phyloP scores from a whole-genome alignment of 30 jellyfish, hydroid and myxozoan species.

The Hydractinia symbiolongicarpus region DNA sequence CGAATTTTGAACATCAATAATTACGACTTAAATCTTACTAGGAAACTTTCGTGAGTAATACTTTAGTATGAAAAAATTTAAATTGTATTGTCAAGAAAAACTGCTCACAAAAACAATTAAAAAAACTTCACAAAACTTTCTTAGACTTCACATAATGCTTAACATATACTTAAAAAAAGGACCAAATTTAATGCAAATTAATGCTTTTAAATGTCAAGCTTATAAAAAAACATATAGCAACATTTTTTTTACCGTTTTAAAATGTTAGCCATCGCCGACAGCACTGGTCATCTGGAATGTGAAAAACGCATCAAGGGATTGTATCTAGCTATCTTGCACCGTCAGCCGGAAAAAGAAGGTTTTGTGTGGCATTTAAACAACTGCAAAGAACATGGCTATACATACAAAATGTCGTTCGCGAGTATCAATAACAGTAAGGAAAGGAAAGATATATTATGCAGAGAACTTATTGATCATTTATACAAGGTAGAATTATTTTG shows the following conservation, averaged over 20 bases:
- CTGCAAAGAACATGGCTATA: neutral
- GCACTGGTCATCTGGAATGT: slow-evolving; percentile 8
- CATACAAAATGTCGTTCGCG: slow-evolving; percentile 1
- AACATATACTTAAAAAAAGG: neutral
- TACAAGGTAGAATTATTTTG: neutral
- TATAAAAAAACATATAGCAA: neutral
- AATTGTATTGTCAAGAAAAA: too few relatives aligned
- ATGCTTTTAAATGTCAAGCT: neutral
- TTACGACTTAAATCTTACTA: too few relatives aligned
- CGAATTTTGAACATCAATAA: too few relatives aligned
- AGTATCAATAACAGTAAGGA: neutral
- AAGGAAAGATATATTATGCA: neutral
- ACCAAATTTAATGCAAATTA: neutral
- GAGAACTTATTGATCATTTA: neutral
- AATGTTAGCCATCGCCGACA: neutral
- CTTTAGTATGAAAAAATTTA: too few relatives aligned
- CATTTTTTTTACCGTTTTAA: too few relatives aligned
- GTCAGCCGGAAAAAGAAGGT: slow-evolving; percentile 13
- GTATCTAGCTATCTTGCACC: slow-evolving; percentile 10
- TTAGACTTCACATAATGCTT: too few relatives aligned
- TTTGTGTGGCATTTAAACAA: neutral
- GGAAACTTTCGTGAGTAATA: too few relatives aligned
- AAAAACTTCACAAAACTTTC: too few relatives aligned
- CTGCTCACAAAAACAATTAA: too few relatives aligned
- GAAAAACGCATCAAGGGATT: slow-evolving; percentile 6